Evolutionary conservation across 2,888 invertebrate genomes (phyloP).

Genomic region (Limenitis camilla): DNA sequence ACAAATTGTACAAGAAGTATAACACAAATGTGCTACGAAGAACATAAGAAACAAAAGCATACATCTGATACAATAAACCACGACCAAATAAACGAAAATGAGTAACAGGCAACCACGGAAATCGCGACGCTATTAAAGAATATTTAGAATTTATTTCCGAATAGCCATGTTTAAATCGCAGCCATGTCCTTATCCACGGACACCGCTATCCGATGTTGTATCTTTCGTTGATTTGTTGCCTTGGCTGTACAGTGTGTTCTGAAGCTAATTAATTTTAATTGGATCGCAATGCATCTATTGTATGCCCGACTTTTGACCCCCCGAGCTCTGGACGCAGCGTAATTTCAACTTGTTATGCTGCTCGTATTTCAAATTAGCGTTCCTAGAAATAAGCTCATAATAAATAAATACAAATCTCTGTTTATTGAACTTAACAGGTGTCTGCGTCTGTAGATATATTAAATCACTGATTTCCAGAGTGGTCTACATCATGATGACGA

Average conservation of each 20-base stretch:
- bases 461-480: too few species aligned
- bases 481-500: too few species aligned
- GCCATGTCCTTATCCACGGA: conserved; percentile 48
- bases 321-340: conserved; percentile 38
- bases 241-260: conserved; percentile 59
- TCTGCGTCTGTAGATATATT: conserved; percentile 3
- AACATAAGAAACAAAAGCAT: conserved; percentile 17
- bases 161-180: conserved; percentile 29
- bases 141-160: conserved; percentile 36
- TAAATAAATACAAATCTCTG: conserved; percentile 8
- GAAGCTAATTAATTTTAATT: conserved; percentile 72
- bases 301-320: conserved; percentile 46
- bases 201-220: conserved; percentile 52
- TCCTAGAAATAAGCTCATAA: conserved; percentile 16
- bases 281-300: conserved; percentile 47
- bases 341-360: conserved; percentile 29
- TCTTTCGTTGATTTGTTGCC: conserved; percentile 66
- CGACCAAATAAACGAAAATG: conserved; percentile 21
- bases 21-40: conserved; percentile 12
- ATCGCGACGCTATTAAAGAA: conserved; percentile 31
- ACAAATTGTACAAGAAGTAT: conserved; percentile 6
- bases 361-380: conserved; percentile 21
- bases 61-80: conserved; percentile 19
- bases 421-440: conserved; percentile 1
- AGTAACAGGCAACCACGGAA: conserved; percentile 20